phyloP scores from a whole-genome alignment of 1,140 invertebrate species.

The Stenopsyche tienmushanensis region DNA sequence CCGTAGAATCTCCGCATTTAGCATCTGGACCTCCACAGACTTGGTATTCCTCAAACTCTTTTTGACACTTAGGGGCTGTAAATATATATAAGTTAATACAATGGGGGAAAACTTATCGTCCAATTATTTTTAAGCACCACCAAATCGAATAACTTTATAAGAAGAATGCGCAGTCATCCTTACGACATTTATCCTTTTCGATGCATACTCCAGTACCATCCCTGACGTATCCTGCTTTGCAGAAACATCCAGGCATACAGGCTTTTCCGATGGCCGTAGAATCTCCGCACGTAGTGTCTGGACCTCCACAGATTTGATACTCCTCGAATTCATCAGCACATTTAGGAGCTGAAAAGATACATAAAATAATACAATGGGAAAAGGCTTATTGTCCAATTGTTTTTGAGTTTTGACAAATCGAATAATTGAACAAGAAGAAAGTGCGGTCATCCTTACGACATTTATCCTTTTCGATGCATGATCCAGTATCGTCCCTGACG shows the following conservation, averaged over 20 bases:
- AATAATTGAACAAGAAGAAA: no score
- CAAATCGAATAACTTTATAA: no score
- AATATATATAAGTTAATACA: no score
- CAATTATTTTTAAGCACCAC: no score
- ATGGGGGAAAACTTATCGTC: no score
- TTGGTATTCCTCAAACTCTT: background rate
- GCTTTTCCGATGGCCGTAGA: background rate
- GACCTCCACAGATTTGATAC: slow-evolving; percentile 8
- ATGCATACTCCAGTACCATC: slow-evolving; percentile 14
- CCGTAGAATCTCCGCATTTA: background rate
- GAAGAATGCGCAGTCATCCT: no score
- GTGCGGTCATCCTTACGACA: slow-evolving; percentile 4
- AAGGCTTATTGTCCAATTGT: no score
- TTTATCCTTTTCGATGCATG: background rate
- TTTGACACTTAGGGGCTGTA: background rate
- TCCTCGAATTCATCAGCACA: background rate
- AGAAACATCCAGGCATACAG: slow-evolving; percentile 7
- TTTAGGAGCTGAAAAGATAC: slow-evolving; percentile 4
- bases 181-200: background rate
- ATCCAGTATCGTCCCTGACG: background rate
- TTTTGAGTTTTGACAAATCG: no score
- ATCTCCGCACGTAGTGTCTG: slow-evolving; percentile 8
- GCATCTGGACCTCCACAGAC: slow-evolving; percentile 7
- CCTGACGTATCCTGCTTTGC: slow-evolving; percentile 18
- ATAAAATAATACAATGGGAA: no score